Evolutionary conservation across 1,140 invertebrate species (phyloP), one percentile per base, ranked within the genome.

Genomic region (Aleiodes sp.): DNA sequence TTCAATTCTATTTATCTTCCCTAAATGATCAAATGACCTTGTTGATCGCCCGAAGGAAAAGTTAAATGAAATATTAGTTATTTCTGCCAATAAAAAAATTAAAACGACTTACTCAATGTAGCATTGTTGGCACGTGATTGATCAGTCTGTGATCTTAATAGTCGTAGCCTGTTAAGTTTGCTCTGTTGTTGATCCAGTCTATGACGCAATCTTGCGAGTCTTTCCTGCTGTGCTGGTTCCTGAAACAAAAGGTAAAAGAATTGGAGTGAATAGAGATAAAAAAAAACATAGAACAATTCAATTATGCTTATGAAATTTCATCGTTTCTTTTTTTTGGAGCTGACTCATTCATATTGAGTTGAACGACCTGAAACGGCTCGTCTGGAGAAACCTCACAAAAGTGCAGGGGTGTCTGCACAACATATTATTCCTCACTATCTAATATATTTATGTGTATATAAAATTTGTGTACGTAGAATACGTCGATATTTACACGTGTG

Each of bases 181-280:
- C 94, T 90, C 85, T 98, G 96, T 86, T 98, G 96, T 24, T 94
- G 92, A 81, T 98, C 95, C 66, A 98, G 94, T 70, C 94, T 91
- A 77, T 98, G 96, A 70, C 95, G 89, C 72, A 98, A 88, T 79
- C 94, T 88, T 37, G 94, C 90, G 74, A 98, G 87, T 71, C 94
- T 88, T 81, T 97, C 96, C 77, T 93, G 94, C 84, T 98, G 96
- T 46, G 94, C 92, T 73, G 94, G 92, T 74, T 89, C 88, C 80
- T 88, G 80, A n/a, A 87, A 88, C 76, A 79, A 76, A 64, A 68
- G 31, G 10, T 4, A 35, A 4, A 35, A 10, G 31, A n/a, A n/a
- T n/a, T n/a, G n/a, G n/a, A n/a, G n/a, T n/a, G n/a, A n/a, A n/a
- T n/a, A n/a, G n/a, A n/a, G n/a, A n/a, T n/a, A n/a, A n/a, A n/a